A percentile compares a stretch with the other conserved stretches of the same genome.
phyloP scores from a whole-genome alignment of 2,113 vertebrate genomes.

The Hylia prasina region DNA sequence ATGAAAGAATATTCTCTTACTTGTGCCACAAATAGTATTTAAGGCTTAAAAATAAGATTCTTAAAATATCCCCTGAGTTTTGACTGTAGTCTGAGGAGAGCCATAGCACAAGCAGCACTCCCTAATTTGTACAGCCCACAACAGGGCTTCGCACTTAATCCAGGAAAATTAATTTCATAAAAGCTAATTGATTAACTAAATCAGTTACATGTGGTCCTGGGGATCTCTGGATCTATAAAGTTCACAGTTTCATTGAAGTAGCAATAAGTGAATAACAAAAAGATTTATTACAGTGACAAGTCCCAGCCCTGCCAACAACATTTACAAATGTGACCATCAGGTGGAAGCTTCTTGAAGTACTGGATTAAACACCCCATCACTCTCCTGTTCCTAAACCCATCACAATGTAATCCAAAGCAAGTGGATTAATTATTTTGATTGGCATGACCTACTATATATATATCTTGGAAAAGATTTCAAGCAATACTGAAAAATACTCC shows the following conservation, averaged over 20 bases:
- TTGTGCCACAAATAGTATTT: not conserved
- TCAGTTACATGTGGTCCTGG: not conserved
- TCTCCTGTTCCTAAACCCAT: not conserved
- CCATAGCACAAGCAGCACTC: not conserved
- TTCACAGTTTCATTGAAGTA: not conserved
- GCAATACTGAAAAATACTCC: not conserved
- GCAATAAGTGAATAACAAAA: not conserved
- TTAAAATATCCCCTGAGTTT: not conserved
- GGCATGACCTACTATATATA: fast-evolving
- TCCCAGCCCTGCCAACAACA: not conserved
- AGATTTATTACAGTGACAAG: fast-evolving
- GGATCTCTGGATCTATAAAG: not conserved
- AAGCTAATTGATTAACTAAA: not conserved
- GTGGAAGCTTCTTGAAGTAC: not conserved
- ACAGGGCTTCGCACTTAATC: not conserved
- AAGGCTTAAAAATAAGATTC: not conserved
- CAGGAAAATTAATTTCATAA: not conserved
- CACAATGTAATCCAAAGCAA: not conserved
- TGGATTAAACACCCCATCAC: not conserved
- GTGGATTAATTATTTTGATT: not conserved
- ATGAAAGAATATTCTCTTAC: not conserved
- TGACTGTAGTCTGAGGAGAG: not conserved
- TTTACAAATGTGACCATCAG: not conserved
- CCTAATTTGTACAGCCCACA: not conserved
- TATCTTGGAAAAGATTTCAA: not conserved